Evolutionary conservation across 2,113 vertebrate species (phyloP).

Genomic region (Semnornis frantzii): DNA sequence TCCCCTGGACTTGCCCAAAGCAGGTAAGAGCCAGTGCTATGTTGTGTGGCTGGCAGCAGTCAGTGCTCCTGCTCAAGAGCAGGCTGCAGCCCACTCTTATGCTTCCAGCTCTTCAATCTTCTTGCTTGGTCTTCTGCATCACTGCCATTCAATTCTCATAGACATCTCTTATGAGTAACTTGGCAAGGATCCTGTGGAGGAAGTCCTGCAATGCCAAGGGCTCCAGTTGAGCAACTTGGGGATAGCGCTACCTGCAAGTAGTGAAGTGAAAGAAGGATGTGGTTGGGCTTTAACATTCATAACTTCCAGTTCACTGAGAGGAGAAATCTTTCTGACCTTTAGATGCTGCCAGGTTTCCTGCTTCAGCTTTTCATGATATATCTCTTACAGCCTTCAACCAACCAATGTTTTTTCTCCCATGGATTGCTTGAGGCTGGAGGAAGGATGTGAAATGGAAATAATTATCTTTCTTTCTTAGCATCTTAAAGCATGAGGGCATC

Average conservation of each 20-base stretch:
- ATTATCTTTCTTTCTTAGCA: not conserved
- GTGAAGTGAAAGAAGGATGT: not conserved
- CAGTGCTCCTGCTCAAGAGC: not conserved
- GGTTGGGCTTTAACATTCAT: not conserved
- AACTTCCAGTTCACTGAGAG: not conserved
- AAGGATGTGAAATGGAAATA: constrained; percentile 5
- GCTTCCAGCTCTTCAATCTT: not conserved
- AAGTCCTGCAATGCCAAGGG: not conserved
- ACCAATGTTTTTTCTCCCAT: not conserved
- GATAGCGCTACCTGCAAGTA: not conserved
- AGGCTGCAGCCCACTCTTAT: not conserved
- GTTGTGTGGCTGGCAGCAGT: too few relatives aligned
- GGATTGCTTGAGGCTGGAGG: not conserved
- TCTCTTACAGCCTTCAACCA: not conserved
- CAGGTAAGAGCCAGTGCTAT: not conserved
- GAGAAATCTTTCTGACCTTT: not conserved
- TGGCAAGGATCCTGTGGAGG: not conserved
- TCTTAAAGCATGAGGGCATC: not conserved
- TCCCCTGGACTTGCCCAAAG: not conserved
- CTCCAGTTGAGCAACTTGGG: not conserved
- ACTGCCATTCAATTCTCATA: not conserved
- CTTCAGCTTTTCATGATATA: not conserved
- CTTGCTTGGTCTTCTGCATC: not conserved
- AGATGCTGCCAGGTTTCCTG: not conserved
- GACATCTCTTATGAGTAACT: not conserved